Conservation (phyloP, 2,888 invertebrate genomes). For the Doris montereyensis region DNA sequence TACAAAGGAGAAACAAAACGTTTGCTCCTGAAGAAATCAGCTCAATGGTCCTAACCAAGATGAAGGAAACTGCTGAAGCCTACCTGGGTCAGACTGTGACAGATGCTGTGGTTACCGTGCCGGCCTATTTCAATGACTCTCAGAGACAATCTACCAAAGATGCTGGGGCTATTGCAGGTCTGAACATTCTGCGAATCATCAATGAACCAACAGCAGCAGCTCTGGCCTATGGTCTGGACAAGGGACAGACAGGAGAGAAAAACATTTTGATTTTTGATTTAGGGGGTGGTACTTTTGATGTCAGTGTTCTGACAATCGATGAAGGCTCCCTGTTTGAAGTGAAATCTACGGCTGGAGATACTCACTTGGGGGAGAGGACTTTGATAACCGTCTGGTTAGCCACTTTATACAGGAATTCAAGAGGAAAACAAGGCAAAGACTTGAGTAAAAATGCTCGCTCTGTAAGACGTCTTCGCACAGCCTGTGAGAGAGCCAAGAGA, state of each 20-base stretch:
- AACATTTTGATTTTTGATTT: too few relatives aligned
- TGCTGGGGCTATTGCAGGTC: too few relatives aligned
- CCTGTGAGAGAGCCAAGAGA: too few relatives aligned
- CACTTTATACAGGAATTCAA: constrained; percentile 86
- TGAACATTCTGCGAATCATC: constrained; percentile 77
- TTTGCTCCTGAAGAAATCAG: constrained; percentile 85
- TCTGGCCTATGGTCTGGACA: too few relatives aligned
- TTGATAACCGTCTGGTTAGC: constrained; percentile 88
- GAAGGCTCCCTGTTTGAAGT: constrained; percentile 83
- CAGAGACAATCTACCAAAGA: too few relatives aligned
- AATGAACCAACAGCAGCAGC: too few relatives aligned
- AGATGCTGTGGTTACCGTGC: constrained; percentile 72
- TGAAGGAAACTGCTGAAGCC: too few relatives aligned
- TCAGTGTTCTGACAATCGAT: constrained; percentile 75
- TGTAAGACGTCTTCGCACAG: constrained; percentile 88
- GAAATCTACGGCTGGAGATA: constrained; percentile 85
- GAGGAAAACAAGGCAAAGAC: constrained; percentile 81
- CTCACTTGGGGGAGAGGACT: constrained; percentile 84
- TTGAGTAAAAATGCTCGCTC: constrained; percentile 81
- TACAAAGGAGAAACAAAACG: constrained; percentile 87
- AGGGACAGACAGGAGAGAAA: constrained; percentile 72
- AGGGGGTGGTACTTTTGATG: too few relatives aligned
- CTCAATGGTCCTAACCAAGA: too few relatives aligned
- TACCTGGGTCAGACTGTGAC: constrained; percentile 77
- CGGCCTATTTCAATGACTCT: too few relatives aligned